Evolutionary conservation across 2,797 vertebrate genomes (phyloP), one percentile per base, ranked within the genome.

Genomic region (Phyllotis vaccarum): DNA sequence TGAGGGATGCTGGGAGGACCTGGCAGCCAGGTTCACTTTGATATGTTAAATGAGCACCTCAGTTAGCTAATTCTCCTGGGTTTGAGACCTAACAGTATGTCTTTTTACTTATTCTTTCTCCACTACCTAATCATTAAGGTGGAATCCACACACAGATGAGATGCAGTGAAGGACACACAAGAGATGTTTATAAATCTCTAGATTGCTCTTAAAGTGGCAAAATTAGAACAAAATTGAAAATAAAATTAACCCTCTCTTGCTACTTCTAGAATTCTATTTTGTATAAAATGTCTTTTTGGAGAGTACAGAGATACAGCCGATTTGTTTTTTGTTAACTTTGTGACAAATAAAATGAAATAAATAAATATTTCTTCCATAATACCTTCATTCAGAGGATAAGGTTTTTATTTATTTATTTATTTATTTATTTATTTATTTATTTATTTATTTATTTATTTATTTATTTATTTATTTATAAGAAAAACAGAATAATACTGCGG

Each of bases 271-370:
- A 78, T 89, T 86, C 34, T 90, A 6, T 64, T 96, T 83, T 82
- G n/a, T 76, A 93, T 58, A 81, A 88, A 85, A 9, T 74, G 9
- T 54, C 27, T 92, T 90, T 93, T 95, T 91, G 19, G 49, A 78
- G 94, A 76, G 29, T 70, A n/a, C 37, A 62, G 16, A 37, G 19
- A 86, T 66, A 9, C 21, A 27, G 40, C 83, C 93, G 70, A 6
- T 49, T 72, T 94, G 92, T 89, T 49, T 82, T 49, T 82, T 91
- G 75, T 43, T 3, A 83, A 49, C 13, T 58, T 74, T 19, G 82
- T 93, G 56, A 93, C 91, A 96, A 92, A 82, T 46, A 10, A 92
- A 96, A 75, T 37, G 64, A 92, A 93, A 96, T 90, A 90, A 93
- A 83, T 40, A 89, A 21, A 40, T 87, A 78, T 93, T 95, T 95